These are phyloP conservation scores for Pyrgus malvae DNA, from an alignment of 2,888 invertebrate species.

Conservation along the genomic window DNA sequence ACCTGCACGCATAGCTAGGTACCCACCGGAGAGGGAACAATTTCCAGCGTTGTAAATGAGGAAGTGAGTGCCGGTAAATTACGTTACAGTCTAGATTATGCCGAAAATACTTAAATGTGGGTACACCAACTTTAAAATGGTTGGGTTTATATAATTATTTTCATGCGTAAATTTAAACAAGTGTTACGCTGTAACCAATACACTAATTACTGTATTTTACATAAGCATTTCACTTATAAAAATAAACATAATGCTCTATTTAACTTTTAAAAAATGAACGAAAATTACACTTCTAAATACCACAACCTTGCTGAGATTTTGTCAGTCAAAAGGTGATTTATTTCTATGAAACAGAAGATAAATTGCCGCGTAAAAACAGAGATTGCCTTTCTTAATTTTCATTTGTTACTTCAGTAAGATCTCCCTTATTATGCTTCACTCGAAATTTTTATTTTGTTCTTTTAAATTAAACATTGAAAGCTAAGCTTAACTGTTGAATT, in stretches of 20 bases:
- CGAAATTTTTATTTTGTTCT: no score
- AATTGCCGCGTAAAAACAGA: not conserved
- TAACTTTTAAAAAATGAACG: no score
- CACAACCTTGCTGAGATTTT: not conserved
- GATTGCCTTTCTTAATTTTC: slow-evolving; percentile 2
- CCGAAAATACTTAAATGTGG: not conserved
- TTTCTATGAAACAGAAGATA: slow-evolving; percentile 1
- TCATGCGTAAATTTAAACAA: no score
- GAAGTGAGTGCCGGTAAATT: slow-evolving; percentile 51
- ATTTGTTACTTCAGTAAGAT: not conserved
- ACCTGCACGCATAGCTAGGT: not conserved
- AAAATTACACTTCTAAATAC: not conserved
- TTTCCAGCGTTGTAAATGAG: slow-evolving; percentile 57
- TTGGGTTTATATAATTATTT: no score
- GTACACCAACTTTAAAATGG: no score
- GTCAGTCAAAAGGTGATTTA: slow-evolving; percentile 8
- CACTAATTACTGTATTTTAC: no score
- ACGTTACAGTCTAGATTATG: no score
- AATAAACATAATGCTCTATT: no score
- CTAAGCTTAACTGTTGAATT: no score
- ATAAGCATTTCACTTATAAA: no score
- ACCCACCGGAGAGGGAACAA: slow-evolving; percentile 47
- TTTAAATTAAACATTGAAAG: no score
- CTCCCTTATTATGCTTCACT: not conserved
- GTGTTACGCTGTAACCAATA: no score